phyloP scores from a whole-genome alignment of 2,113 vertebrate species.

The Apeltes quadracus region DNA sequence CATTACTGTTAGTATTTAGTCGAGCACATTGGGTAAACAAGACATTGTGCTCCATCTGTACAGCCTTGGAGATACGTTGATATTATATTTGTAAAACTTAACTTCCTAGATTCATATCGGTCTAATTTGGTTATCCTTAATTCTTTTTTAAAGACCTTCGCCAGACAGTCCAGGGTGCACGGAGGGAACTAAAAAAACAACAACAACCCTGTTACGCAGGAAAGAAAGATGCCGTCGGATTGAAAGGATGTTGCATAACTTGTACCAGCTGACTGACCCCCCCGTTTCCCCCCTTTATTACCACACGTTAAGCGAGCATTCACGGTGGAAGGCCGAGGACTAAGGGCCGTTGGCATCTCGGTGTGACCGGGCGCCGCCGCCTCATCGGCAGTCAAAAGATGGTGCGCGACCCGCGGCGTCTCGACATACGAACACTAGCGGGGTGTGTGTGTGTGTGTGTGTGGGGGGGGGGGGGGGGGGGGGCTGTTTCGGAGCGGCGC shows the following conservation, averaged over 20 bases:
- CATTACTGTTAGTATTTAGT: constrained; percentile 66
- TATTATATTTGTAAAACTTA: constrained; percentile 55
- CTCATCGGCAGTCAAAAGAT: constrained; percentile 71
- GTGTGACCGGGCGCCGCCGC: constrained; percentile 47
- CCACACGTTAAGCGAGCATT: constrained; percentile 34
- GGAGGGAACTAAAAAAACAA: neutral
- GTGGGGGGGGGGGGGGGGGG: too few relatives aligned
- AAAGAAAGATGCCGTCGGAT: constrained; percentile 20
- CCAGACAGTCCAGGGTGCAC: neutral
- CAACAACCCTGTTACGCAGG: neutral
- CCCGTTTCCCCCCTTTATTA: constrained; percentile 33
- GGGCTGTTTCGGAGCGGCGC: constrained; percentile 57
- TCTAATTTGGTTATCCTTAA: constrained; percentile 4
- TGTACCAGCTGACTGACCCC: constrained; percentile 32
- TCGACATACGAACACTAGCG: constrained; percentile 57
- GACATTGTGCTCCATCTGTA: constrained; percentile 64
- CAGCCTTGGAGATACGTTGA: constrained; percentile 52
- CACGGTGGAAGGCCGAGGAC: constrained; percentile 15
- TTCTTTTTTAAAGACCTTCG: neutral
- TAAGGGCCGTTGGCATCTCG: constrained; percentile 28
- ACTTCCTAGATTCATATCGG: constrained; percentile 43
- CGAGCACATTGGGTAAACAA: constrained; percentile 64
- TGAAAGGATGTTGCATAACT: constrained; percentile 35
- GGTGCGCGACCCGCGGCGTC: constrained; percentile 56
- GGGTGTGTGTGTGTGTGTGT: too few relatives aligned